phyloP scores from a whole-genome alignment of 2,113 vertebrate species.

The Hydropotes inermis region DNA sequence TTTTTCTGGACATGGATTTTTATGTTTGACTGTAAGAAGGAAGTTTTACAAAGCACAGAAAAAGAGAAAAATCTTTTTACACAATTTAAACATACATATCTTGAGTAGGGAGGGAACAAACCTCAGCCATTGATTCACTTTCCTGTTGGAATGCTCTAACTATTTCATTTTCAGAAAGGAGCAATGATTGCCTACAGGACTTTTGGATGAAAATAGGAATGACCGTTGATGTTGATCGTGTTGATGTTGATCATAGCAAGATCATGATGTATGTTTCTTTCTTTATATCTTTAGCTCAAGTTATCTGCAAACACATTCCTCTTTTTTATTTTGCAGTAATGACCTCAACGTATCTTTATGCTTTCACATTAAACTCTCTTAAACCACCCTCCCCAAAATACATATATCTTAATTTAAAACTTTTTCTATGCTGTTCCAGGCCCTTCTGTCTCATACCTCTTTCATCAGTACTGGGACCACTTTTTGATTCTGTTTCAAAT shows the following conservation, averaged over 20 bases:
- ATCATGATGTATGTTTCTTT: not conserved
- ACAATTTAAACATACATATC: not conserved
- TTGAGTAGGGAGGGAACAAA: not conserved
- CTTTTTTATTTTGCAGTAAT: constrained; percentile 11
- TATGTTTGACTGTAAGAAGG: not conserved
- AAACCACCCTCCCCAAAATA: not conserved
- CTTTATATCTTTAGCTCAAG: constrained; percentile 17
- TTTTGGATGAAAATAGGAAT: constrained; percentile 4
- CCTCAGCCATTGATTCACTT: not conserved
- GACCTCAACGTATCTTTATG: not conserved
- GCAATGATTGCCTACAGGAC: not conserved
- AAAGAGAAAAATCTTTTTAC: not conserved
- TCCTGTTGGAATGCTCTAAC: not conserved
- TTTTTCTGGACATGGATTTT: not conserved
- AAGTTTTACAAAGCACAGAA: not conserved
- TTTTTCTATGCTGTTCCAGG: not conserved
- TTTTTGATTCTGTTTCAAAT: not conserved
- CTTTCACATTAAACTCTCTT: not conserved
- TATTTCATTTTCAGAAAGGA: not conserved
- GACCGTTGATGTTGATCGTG: not conserved
- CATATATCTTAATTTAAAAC: not conserved
- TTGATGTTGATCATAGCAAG: not conserved
- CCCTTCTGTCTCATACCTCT: not conserved
- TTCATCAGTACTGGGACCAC: not conserved
- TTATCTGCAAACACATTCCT: not conserved